Evolutionary conservation across 2,113 vertebrate species (phyloP), one percentile per base, ranked within the genome.

Genomic region (Gallinago undulata): DNA sequence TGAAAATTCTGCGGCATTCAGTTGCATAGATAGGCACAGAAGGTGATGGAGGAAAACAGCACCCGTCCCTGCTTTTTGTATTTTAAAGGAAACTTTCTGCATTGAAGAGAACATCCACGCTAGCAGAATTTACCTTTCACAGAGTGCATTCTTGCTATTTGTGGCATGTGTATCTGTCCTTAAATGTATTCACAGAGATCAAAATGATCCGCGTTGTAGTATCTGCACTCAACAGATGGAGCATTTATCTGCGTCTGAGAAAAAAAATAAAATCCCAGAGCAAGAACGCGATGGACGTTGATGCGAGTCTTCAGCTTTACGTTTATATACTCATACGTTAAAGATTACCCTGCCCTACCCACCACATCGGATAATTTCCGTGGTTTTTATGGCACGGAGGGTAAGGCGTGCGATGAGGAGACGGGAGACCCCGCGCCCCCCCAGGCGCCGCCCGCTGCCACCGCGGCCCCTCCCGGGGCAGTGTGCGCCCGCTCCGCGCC

Each of bases 161-260:
- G 56, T 47, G 79, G 37, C 79, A 79, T 23, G 64, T 55, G n/a
- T 31, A 55, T 74, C 39, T 27, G 30, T 75, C 56, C 82, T 90
- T 84, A 82, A 83, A 76, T 27, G 79, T 35, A 89, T 78, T 73
- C 84, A 60, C 30, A 51, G 59, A 66, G 64, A 87, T 51, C 43
- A n/a, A 60, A 84, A 83, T 81, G 82, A 70, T 95, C 87, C 17
- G 22, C 69, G 72, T 41, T 68, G 72, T 92, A 80, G 13, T 69
- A 50, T 84, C 80, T 79, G 50, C 69, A 37, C 91, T 94, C 79
- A 80, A 81, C 82, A 96, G 81, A 90, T 74, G 91, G 79, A 94
- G 22, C 74, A 62, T 91, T 92, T 90, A 41, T 64, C 64, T 86
- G 48, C 59, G 51, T 83, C 64, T 25, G 30, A 59, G 50, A 10